Evolutionary conservation across 1,140 invertebrate genomes (phyloP).

Genomic region (Achroia grisella): DNA sequence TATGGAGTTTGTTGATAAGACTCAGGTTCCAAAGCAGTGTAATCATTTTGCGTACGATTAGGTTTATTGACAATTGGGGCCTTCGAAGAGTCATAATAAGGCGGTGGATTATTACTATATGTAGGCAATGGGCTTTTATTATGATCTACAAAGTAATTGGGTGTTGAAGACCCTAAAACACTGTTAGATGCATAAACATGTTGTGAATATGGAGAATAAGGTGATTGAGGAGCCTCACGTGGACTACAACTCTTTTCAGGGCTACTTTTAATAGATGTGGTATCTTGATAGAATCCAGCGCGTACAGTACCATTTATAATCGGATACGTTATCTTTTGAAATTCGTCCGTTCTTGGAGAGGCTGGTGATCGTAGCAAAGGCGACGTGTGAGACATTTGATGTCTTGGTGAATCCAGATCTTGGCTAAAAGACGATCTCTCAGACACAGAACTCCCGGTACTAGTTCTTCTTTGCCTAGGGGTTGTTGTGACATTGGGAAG

Average conservation of each 20-base stretch:
- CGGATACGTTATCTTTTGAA: constrained; percentile 77
- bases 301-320: constrained; percentile 82
- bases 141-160: constrained; percentile 59
- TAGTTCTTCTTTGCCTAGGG: constrained; percentile 76
- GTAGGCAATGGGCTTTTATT: constrained; percentile 63
- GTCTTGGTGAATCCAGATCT: constrained; percentile 81
- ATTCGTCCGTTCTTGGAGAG: constrained; percentile 74
- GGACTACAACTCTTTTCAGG: constrained; percentile 83
- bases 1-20: constrained; percentile 66
- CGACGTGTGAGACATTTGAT: constrained; percentile 79
- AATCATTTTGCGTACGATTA: constrained; percentile 45
- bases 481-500: constrained; percentile 39
- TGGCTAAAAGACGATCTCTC: constrained; percentile 84
- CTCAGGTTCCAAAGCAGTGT: constrained; percentile 43
- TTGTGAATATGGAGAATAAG: constrained; percentile 77
- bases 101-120: constrained; percentile 60
- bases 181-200: constrained; percentile 76
- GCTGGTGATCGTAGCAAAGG: constrained; percentile 77
- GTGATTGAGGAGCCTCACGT: constrained; percentile 75
- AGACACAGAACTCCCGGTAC: constrained; percentile 82
- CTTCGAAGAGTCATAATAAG: constrained; percentile 74
- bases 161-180: constrained; percentile 48
- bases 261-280: constrained; percentile 80
- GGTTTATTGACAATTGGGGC: constrained; percentile 48
- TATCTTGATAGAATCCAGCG: constrained; percentile 87